Percentiles rank a stretch among this genome's conserved stretches.
Conservation (phyloP, 2,797 vertebrate genomes). For the Anguilla obscura region DNA sequence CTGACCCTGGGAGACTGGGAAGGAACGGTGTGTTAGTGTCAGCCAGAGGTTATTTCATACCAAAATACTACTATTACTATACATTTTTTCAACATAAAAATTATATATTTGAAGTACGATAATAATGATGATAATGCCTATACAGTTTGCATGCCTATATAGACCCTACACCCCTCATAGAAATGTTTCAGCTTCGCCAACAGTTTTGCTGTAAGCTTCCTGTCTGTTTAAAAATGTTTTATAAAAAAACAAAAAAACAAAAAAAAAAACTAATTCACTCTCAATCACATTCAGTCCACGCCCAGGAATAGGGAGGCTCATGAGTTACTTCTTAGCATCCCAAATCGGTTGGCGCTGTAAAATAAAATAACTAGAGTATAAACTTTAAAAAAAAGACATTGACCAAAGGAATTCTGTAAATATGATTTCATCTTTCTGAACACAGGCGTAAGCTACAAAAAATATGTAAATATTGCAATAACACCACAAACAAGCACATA, state of each 20-base stretch:
- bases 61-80: background rate
- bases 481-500: background rate
- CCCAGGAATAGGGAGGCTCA: background rate
- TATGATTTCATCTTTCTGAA: background rate
- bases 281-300: background rate
- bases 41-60: slow-evolving; percentile 3
- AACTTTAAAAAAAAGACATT: background rate
- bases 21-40: background rate
- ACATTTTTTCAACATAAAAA: background rate
- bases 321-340: background rate
- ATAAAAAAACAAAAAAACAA: background rate
- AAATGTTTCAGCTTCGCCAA: background rate
- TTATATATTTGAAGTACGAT: background rate
- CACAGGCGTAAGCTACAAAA: slow-evolving; percentile 10
- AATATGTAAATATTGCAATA: background rate
- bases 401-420: background rate
- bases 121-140: background rate
- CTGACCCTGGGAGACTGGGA: slow-evolving; percentile 55
- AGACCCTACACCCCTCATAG: background rate
- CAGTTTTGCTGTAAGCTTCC: background rate
- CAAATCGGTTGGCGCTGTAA: background rate
- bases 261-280: background rate
- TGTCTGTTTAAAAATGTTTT: background rate
- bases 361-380: background rate
- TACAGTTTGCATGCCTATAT: background rate